phyloP scores from a whole-genome alignment of 1,140 invertebrate genomes.

The Drosophila athabasca region DNA sequence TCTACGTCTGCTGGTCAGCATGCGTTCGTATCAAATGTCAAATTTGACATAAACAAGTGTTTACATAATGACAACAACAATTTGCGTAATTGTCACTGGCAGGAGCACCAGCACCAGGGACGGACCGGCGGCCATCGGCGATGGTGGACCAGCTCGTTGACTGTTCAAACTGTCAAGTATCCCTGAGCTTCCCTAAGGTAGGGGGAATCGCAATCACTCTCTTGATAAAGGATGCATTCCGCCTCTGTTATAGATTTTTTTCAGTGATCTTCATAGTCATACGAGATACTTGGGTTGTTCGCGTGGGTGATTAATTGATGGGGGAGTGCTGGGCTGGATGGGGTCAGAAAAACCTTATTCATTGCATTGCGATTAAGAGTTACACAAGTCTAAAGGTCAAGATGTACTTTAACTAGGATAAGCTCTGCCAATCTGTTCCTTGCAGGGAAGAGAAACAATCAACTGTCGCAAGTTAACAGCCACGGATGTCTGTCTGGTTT shows the following conservation, averaged over 20 bases:
- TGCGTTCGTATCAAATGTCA: conserved; percentile 72
- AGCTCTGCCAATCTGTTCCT: conserved; percentile 1
- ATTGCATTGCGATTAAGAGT: conserved; percentile 12
- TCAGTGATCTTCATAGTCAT: conserved; percentile 15
- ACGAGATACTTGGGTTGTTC: conserved; percentile 37
- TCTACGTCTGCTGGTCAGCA: conserved; percentile 7
- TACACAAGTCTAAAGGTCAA: conserved; percentile 2
- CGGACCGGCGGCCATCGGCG: neutral
- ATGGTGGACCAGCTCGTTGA: conserved; percentile 5
- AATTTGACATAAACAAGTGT: conserved; percentile 81
- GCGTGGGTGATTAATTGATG: conserved; percentile 60
- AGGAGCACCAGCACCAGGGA: conserved; percentile 17
- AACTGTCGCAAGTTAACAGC: neutral
- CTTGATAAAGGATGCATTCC: conserved; percentile 25
- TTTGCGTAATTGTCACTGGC: conserved; percentile 76
- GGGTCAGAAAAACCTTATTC: conserved; percentile 9
- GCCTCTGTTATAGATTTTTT: conserved; percentile 11
- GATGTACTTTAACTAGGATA: conserved; percentile 12
- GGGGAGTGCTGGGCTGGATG: neutral
- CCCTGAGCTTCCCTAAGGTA: neutral
- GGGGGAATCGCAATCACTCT: conserved; percentile 5
- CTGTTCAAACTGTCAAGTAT: conserved; percentile 16
- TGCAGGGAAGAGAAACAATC: conserved; percentile 23
- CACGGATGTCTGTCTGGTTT: neutral
- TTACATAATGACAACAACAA: conserved; percentile 82